Percentiles rank a stretch among this genome's conserved stretches.
phyloP scores from a whole-genome alignment of 2,113 vertebrate genomes.

The Haplotaxodon microlepis region DNA sequence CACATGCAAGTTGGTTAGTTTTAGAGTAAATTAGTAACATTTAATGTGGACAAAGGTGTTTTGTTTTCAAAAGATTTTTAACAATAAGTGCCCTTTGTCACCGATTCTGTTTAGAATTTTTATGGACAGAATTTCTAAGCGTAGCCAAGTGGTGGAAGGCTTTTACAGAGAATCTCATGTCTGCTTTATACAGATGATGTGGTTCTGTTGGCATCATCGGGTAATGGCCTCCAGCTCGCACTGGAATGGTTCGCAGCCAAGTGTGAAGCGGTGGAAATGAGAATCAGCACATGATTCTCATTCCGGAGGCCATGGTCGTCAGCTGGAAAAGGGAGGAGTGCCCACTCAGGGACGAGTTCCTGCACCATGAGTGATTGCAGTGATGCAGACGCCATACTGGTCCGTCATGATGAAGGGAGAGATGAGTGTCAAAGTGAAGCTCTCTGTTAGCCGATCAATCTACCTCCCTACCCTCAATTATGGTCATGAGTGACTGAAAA shows the following conservation, averaged over 20 bases:
- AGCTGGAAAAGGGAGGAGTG: not conserved
- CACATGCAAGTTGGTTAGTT: not conserved
- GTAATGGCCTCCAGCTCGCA: not conserved
- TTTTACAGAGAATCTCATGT: not conserved
- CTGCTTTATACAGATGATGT: rapidly evolving
- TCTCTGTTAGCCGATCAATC: not conserved
- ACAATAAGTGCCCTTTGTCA: not conserved
- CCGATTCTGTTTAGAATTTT: not conserved
- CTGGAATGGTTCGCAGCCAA: rapidly evolving
- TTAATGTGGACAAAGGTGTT: not conserved
- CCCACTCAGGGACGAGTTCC: not conserved
- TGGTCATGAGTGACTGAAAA: not conserved
- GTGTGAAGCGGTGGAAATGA: not conserved
- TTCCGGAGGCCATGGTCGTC: rapidly evolving
- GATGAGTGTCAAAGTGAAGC: not conserved
- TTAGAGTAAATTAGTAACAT: not conserved
- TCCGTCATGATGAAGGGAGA: not conserved
- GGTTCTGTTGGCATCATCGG: not conserved
- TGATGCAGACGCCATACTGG: rapidly evolving
- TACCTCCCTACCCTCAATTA: not conserved
- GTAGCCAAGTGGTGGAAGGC: not conserved
- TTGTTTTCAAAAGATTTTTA: not conserved
- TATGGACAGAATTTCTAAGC: not conserved
- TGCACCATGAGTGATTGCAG: not conserved
- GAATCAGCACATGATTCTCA: not conserved